These are phyloP conservation scores for Albula goreensis DNA, from an alignment of 2,113 vertebrate genomes.

Conservation along the genomic window DNA sequence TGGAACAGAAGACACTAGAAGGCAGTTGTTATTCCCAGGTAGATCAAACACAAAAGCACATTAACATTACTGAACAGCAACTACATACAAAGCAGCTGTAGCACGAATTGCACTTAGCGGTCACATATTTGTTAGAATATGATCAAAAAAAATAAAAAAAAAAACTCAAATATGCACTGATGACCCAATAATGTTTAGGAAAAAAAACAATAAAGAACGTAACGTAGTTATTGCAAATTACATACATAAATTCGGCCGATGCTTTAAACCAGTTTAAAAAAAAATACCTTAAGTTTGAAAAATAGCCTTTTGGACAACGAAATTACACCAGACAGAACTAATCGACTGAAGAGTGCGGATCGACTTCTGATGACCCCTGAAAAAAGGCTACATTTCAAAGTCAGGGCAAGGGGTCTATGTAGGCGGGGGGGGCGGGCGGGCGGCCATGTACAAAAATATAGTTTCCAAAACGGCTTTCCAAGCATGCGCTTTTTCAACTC, in stretches of 20 bases:
- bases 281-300: slow-evolving; percentile 41
- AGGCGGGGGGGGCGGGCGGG: slow-evolving; percentile 58
- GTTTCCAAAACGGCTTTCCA: background rate
- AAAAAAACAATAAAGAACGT: background rate
- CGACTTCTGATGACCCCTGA: slow-evolving; percentile 27
- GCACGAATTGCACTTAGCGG: background rate
- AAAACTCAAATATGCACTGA: slow-evolving; percentile 2
- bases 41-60: background rate
- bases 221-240: slow-evolving; percentile 45
- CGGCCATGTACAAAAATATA: slow-evolving; percentile 28
- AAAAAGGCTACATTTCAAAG: slow-evolving; percentile 74
- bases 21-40: slow-evolving; percentile 53
- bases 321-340: background rate
- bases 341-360: background rate
- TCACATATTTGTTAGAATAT: slow-evolving; percentile 13
- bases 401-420: slow-evolving; percentile 68
- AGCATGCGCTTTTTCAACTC: slow-evolving; percentile 17
- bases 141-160: slow-evolving; percentile 20
- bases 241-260: slow-evolving; percentile 19
- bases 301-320: slow-evolving; percentile 55
- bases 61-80: background rate
- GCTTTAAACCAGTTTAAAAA: slow-evolving; percentile 31
- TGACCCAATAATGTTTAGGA: background rate
- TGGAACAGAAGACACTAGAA: slow-evolving; percentile 77
- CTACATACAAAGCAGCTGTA: background rate